Base-by-base conservation (phyloP, 2,113 vertebrate species). In the Poecile atricapillus region DNA sequence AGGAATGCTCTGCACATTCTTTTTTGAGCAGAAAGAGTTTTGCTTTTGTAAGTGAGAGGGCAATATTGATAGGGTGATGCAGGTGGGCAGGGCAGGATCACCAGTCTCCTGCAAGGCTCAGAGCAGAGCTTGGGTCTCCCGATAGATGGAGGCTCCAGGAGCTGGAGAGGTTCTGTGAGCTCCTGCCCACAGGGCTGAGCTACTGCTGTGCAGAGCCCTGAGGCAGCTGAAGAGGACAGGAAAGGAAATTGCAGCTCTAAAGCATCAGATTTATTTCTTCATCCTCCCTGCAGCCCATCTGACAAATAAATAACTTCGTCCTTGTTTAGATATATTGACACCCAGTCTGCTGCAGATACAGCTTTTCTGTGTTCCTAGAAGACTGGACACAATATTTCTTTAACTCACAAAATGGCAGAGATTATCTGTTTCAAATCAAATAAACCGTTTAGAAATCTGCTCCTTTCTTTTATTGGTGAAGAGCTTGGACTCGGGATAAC, bases 21-120 rank as follows among this genome's bases (percentile, higher is more conserved):
- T 83, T 92, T 85, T 24, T 59, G 43, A 90, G 75, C 84, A 96
- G 82, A 58, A 96, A 50, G 56, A 83, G 71, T 46, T 85, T 69
- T 89, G 37, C 39, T 58, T 37, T 10, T 60, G 27, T 47, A 39
- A 80, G 28, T 35, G 19, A 92, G 47, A 35, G 53, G 17, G 27
- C n/a, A 37, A 83, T 41, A 47, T 71, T 60, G 37, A 76, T 83
- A 78, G 55, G n/a, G 19, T 91, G 77, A 86, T 96, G 20, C 43
- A 83, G 58, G 82, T 55, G 69, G 77, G 68, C 56, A 80, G 41
- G 49, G 35, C 63, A 63, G 33, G 35, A 68, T 75, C 53, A 46
- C 41, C 43, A 79, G 59, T n/a, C 46, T 71, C 47, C 50, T 53
- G 9, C 63, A 22, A 84, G 39, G 49, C 27, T 56, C 7, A 12